These are phyloP conservation scores for Drosophila recens DNA, from an alignment of 2,888 invertebrate species.

Conservation along the genomic window DNA sequence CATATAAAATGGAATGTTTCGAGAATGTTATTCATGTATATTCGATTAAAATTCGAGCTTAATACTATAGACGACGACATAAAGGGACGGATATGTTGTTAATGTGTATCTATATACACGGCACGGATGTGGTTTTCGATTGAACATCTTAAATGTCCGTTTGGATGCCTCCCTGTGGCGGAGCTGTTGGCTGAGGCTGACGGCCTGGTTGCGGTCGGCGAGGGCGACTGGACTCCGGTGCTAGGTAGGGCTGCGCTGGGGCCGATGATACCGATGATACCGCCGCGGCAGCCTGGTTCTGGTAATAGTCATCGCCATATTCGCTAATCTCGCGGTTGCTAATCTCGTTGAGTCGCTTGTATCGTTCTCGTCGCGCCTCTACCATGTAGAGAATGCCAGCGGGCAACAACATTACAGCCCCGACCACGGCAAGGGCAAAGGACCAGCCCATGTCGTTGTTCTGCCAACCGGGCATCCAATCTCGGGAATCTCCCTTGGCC, in stretches of 20 bases:
- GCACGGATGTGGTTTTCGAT: conserved; percentile 25
- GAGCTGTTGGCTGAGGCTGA: conserved; percentile 62
- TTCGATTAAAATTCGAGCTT: conserved; percentile 45
- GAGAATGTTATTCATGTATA: conserved; percentile 22
- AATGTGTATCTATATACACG: neutral
- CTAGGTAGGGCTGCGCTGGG: conserved; percentile 60
- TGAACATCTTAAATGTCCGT: conserved; percentile 89
- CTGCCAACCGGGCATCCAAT: conserved; percentile 98
- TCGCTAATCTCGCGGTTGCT: conserved; percentile 88
- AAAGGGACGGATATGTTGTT: conserved; percentile 35
- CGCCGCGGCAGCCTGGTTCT: conserved; percentile 61
- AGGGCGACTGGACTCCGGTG: conserved; percentile 78
- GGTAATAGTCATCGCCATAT: conserved; percentile 86
- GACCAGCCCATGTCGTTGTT: conserved; percentile 98
- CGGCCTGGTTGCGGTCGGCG: conserved; percentile 79
- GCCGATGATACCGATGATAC: conserved; percentile 13
- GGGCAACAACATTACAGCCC: conserved; percentile 90
- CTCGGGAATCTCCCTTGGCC: conserved; percentile 94
- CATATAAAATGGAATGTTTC: conserved; percentile 41
- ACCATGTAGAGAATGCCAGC: conserved; percentile 93
- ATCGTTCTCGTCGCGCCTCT: conserved; percentile 92
- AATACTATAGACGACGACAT: conserved; percentile 33
- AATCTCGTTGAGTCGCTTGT: conserved; percentile 90
- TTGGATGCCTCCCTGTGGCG: conserved; percentile 86
- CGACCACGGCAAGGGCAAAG: conserved; percentile 93